Evolutionary conservation across 2,888 invertebrate genomes (phyloP), one percentile per base, ranked within the genome.

Genomic region (Hypomecis punctinalis): DNA sequence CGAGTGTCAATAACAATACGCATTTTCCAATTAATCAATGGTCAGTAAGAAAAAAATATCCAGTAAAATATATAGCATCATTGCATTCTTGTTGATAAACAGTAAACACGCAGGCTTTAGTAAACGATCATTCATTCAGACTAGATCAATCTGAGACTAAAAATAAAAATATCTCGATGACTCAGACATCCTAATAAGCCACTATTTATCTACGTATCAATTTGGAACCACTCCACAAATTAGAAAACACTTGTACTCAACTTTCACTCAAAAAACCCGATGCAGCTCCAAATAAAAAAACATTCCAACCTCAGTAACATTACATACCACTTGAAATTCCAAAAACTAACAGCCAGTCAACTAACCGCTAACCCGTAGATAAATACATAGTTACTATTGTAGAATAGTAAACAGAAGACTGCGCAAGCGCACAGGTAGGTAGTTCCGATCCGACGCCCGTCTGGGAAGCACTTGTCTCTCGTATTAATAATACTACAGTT

Each of bases 291-390:
- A 56, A 56, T 47, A 59, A 51, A 43, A 43, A 59, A 49, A 43
- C 56, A 56, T 11, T 56, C 56, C 37, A 53, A 47, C 9, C 62
- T 40, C 61, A 55, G 64, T 63, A 40, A 58, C 52, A 64, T 61
- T 53, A 67, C 33, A 61, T 47, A 56, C 63, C 68, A 64, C 70
- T 72, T 69, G 69, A 70, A 67, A 70, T 70, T 72, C 67, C 66
- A 40, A 62, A 69, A 63, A 69, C 63, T 60, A 68, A 68, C 66
- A 67, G 52, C 59, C 59, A 65, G 40, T 57, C 60, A 56, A 43
- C 59, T 54, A 58, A 59, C 61, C 62, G 66, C 59, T 64, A 55
- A 46, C 46, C 64, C 60, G 46, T 47, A 56, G 65, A 6, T 33
- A 9, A 48, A 42, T 33, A 40, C 45, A 52, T 56, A 64, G 60